Evolutionary conservation across 2,888 invertebrate species (phyloP).

Genomic region (Perithous albicinctus): DNA sequence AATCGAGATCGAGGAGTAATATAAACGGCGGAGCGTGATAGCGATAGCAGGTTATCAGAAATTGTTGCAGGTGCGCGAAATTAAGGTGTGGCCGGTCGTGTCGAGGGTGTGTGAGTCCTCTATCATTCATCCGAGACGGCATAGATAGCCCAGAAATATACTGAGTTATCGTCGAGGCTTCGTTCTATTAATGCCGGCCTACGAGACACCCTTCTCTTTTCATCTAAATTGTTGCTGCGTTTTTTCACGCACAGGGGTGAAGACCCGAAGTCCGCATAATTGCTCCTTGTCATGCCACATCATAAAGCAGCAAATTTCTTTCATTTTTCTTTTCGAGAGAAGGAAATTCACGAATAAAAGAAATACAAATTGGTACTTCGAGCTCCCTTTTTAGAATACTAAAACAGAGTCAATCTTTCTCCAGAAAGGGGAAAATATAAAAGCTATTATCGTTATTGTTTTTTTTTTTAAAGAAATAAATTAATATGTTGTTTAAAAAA

Average conservation of each 20-base stretch:
- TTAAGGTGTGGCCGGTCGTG: constrained; percentile 57
- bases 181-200: constrained; percentile 18
- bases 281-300: constrained; percentile 19
- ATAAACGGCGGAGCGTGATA: constrained; percentile 10
- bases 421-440: too few relatives aligned
- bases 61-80: constrained; percentile 57
- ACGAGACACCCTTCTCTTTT: neutral
- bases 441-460: too few relatives aligned
- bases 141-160: constrained; percentile 6
- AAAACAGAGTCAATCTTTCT: too few relatives aligned
- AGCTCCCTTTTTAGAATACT: neutral
- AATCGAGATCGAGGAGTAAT: constrained; percentile 22
- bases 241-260: constrained; percentile 32
- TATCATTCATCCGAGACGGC: constrained; percentile 43
- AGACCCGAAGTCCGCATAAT: neutral
- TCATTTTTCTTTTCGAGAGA: neutral
- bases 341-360: neutral
- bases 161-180: constrained; percentile 46
- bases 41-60: constrained; percentile 40
- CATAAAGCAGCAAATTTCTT: neutral
- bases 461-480: too few relatives aligned
- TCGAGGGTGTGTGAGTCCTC: constrained; percentile 53
- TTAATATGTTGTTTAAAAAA: too few relatives aligned
- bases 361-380: neutral
- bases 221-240: neutral